Base-by-base conservation (phyloP, 1,140 invertebrate genomes). In the Halictus rubicundus region DNA sequence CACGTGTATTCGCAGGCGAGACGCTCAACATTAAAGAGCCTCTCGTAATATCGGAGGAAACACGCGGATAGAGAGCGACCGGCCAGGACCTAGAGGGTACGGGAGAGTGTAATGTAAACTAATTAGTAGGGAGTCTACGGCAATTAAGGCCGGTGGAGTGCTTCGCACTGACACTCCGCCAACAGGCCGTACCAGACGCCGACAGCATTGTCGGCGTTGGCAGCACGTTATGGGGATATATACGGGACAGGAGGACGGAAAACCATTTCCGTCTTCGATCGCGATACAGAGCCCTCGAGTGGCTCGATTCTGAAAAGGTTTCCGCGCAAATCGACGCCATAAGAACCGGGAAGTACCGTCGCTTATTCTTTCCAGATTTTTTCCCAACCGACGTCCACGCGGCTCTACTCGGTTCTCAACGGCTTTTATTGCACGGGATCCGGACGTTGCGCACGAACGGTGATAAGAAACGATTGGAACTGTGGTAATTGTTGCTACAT, bases 71-170 rank as follows among this genome's bases (percentile, higher is more conserved):
- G 83, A 84, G 86, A 88, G 88, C 78, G 88, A 81, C 76, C 80
- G 87, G 82, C 66, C 84, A 89, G 88, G 85, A 88, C 87, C 85
- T 88, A 37, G 84, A 90, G 89, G 88, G 90, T 87, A 90, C 88
- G 78, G 32, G 89, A 90, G 90, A 89, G 91, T 90, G 90, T 92
- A 93, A 93, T 92, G 91, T 92, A 93, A 93, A 93, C 92, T 93
- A 92, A 93, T 92, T 92, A 93, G 90, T 87, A 92, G 85, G 84
- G 91, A 91, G 91, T 92, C 91, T 91, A 85, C 87, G 86, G 90
- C 91, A 93, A 92, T 92, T 92, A 93, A 92, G 91, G 89, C 86
- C 84, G 86, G 79, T 86, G 78, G 87, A 92, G 91, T 91, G 87
- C 89, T 83, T 90, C 86, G 85, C 90, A 88, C 90, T 91, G 90